These are phyloP conservation scores for Leptonema lineaticorne DNA, from an alignment of 1,140 invertebrate genomes.

Conservation along the genomic window DNA sequence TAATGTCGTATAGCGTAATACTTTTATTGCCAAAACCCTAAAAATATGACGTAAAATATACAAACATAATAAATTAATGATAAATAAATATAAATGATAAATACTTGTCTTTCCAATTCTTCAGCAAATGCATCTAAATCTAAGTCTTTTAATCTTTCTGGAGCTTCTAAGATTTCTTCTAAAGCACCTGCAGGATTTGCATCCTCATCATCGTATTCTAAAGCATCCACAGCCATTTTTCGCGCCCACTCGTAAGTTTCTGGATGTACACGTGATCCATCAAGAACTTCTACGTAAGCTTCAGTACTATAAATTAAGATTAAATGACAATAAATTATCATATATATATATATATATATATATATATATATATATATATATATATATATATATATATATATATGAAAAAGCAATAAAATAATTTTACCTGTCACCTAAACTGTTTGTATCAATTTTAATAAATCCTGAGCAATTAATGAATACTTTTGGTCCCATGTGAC, in stretches of 20 bases:
- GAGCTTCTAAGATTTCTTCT: conserved; percentile 95
- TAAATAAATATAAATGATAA: conserved; percentile 6
- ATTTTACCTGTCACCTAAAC: conserved; percentile 74
- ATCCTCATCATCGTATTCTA: conserved; percentile 97
- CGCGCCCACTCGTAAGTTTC: conserved; percentile 99
- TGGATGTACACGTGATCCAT: conserved; percentile 97
- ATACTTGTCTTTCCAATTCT: conserved; percentile 88
- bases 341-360: conserved; percentile 29
- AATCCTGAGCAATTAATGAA: conserved; percentile 99
- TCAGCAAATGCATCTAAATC: conserved; percentile 99
- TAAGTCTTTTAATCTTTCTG: conserved; percentile 92
- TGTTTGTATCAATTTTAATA: conserved; percentile 97
- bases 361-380: no score
- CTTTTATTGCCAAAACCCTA: conserved; percentile 92
- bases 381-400: no score
- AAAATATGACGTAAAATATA: neutral
- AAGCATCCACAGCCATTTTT: conserved; percentile 99
- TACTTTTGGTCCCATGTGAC: conserved; percentile 97
- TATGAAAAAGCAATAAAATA: no score
- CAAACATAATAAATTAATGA: neutral
- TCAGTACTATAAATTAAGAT: conserved; percentile 67
- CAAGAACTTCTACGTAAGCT: conserved; percentile 93
- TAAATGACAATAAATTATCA: conserved; percentile 43
- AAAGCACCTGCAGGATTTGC: conserved; percentile 94
- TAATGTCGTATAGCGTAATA: conserved; percentile 96